Percentiles rank a stretch among this genome's conserved stretches.
Evolutionary conservation across 2,888 invertebrate species (phyloP).

Genomic region (Acanthoscelides obtectus): DNA sequence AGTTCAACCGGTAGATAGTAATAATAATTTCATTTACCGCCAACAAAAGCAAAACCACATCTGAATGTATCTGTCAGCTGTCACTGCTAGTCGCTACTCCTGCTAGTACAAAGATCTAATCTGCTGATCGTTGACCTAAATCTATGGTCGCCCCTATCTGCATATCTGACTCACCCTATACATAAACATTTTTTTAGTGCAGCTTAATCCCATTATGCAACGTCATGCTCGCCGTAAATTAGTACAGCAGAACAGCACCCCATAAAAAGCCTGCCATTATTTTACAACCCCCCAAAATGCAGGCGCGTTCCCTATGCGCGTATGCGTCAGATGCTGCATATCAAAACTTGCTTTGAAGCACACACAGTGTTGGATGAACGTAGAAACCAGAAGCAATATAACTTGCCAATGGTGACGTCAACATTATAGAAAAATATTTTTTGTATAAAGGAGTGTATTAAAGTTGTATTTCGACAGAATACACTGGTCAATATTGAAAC

Average conservation of each 20-base stretch:
- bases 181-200: neutral
- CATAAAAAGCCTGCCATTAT: neutral
- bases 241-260: neutral
- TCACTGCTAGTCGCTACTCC: neutral
- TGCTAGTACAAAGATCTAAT: too few relatives aligned
- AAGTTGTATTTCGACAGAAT: too few relatives aligned
- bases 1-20: too few relatives aligned
- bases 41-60: too few relatives aligned
- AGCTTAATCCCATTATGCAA: neutral
- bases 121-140: neutral
- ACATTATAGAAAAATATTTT: too few relatives aligned
- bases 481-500: too few relatives aligned
- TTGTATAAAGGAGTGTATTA: too few relatives aligned
- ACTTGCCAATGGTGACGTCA: too few relatives aligned
- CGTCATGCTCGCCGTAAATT: neutral
- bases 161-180: neutral
- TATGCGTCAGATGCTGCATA: neutral
- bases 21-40: too few relatives aligned
- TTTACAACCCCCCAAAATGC: neutral
- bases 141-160: neutral
- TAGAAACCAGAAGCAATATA: too few relatives aligned
- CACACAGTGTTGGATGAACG: too few relatives aligned
- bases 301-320: neutral
- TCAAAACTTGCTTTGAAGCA: neutral
- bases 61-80: neutral